phyloP scores from a whole-genome alignment of 2,113 vertebrate genomes.

The Hucho hucho region DNA sequence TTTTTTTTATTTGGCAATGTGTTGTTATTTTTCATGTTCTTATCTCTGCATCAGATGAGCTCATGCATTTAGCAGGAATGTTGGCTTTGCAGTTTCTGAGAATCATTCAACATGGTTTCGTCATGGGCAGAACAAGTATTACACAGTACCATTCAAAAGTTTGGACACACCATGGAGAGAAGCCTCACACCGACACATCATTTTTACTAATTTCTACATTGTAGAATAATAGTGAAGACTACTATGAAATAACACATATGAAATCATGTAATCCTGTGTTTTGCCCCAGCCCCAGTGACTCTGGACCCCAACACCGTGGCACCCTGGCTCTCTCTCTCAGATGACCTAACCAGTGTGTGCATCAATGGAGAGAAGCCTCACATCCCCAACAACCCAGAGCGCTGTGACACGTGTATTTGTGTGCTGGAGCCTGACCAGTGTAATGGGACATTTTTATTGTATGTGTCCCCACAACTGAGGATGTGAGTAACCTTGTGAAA shows the following conservation, averaged over 20 bases:
- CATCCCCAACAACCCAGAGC: slow-evolving; percentile 20
- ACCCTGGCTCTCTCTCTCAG: slow-evolving; percentile 19
- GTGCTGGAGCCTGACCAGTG: too few species aligned
- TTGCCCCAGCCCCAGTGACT: slow-evolving; percentile 17
- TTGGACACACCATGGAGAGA: too few species aligned
- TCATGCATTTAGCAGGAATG: background rate
- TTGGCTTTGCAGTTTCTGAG: background rate
- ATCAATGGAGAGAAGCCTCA: background rate
- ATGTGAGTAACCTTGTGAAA: too few species aligned
- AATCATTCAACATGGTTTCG: background rate
- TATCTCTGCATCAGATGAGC: background rate
- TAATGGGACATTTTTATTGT: too few species aligned
- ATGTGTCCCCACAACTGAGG: too few species aligned
- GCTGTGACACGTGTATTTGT: background rate
- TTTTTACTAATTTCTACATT: too few species aligned
- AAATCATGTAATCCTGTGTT: background rate
- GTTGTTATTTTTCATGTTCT: background rate
- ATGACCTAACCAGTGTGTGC: slow-evolving; percentile 7
- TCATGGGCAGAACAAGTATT: too few species aligned
- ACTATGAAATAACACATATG: too few species aligned
- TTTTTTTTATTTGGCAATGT: too few species aligned
- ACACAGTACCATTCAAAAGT: background rate
- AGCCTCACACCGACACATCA: too few species aligned
- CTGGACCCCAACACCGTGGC: slow-evolving; percentile 27
- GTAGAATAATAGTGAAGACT: too few species aligned